Conservation (phyloP, 2,113 vertebrate genomes). For the Crypturellus undulatus region DNA sequence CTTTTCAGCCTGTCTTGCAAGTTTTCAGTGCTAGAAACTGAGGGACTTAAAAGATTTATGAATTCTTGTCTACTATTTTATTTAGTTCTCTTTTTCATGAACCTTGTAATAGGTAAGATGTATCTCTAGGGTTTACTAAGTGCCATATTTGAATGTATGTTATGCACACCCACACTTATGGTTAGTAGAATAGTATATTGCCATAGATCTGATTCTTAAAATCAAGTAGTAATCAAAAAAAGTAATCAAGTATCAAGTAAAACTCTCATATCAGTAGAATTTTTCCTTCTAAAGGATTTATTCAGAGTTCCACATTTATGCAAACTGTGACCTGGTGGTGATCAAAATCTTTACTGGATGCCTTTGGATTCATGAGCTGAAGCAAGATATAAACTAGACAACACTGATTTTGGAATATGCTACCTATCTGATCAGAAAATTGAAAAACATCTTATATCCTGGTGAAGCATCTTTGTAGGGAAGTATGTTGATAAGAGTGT, state of each 20-base stretch:
- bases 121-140: background rate
- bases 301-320: background rate
- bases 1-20: background rate
- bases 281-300: constrained; percentile 22
- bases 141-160: constrained; percentile 40
- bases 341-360: background rate
- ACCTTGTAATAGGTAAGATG: background rate
- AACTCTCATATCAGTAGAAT: background rate
- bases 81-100: background rate
- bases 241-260: background rate
- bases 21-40: background rate
- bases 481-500: background rate
- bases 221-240: background rate
- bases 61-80: background rate
- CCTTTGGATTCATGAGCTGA: background rate
- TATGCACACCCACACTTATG: background rate
- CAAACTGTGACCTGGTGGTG: background rate
- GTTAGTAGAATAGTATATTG: background rate
- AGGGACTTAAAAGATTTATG: background rate
- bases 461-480: background rate
- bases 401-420: background rate
- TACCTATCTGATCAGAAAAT: constrained; percentile 13
- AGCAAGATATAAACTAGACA: background rate
- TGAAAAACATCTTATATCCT: constrained; percentile 2
- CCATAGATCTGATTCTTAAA: background rate